Evolutionary conservation across 2,888 invertebrate genomes (phyloP).

Genomic region (Malthinus seriepunctatus): DNA sequence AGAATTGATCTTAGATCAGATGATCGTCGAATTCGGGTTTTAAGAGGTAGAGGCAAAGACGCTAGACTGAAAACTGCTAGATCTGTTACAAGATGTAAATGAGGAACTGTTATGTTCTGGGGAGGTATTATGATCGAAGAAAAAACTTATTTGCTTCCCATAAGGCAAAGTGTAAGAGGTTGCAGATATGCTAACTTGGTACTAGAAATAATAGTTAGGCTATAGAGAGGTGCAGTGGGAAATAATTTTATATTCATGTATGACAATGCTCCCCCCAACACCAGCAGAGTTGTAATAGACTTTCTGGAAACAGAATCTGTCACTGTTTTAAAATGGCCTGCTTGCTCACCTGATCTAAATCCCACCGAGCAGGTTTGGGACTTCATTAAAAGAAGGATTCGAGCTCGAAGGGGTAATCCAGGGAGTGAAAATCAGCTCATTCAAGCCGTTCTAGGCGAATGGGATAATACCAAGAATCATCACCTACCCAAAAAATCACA

Average conservation of each 20-base stretch:
- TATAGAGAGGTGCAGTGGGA: slow-evolving; percentile 1
- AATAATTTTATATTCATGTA: slow-evolving; percentile 24
- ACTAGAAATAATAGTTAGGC: neutral
- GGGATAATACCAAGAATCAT: too few relatives aligned
- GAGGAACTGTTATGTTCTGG: slow-evolving; percentile 21
- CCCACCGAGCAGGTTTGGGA: neutral
- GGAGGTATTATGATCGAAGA: slow-evolving; percentile 6
- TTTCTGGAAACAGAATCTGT: slow-evolving; percentile 18
- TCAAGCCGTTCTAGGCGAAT: too few relatives aligned
- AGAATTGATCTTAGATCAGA: too few relatives aligned
- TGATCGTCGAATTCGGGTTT: too few relatives aligned
- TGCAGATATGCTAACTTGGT: neutral
- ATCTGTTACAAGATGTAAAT: slow-evolving; percentile 24
- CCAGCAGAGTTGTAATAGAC: slow-evolving; percentile 12
- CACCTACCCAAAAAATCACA: too few relatives aligned
- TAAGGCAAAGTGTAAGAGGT: too few relatives aligned
- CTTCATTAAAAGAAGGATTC: neutral
- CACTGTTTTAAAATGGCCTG: slow-evolving; percentile 5
- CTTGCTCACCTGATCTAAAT: slow-evolving; percentile 23
- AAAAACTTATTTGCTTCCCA: slow-evolving; percentile 10
- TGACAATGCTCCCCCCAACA: slow-evolving; percentile 21
- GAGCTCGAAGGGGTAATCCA: neutral
- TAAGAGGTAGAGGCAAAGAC: too few relatives aligned
- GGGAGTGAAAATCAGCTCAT: slow-evolving; percentile 2
- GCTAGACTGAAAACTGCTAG: neutral